phyloP scores from a whole-genome alignment of 2,888 invertebrate species.

The Eupithecia centaureata region DNA sequence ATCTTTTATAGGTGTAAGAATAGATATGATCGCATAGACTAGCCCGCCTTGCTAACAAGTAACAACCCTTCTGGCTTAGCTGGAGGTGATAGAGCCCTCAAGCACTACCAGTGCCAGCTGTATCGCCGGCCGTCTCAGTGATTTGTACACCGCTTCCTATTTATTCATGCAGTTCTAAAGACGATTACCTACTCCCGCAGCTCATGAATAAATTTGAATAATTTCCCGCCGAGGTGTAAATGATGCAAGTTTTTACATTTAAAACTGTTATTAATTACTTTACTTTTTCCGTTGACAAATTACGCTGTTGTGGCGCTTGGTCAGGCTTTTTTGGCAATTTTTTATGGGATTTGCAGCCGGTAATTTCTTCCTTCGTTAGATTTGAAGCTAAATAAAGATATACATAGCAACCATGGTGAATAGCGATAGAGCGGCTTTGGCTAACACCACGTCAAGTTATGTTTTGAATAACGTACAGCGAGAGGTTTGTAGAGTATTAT shows the following conservation, averaged over 20 bases:
- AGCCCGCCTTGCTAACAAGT: neutral
- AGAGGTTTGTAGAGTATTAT: slow-evolving; percentile 31
- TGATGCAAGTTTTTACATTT: slow-evolving; percentile 81
- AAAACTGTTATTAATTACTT: slow-evolving; percentile 76
- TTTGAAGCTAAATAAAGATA: too few species aligned
- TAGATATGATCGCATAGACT: too few species aligned
- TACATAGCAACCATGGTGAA: too few species aligned
- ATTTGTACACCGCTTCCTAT: slow-evolving; percentile 77
- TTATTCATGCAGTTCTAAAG: slow-evolving; percentile 78
- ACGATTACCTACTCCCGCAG: slow-evolving; percentile 76
- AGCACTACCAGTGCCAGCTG: slow-evolving; percentile 22
- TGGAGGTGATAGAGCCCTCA: slow-evolving; percentile 24
- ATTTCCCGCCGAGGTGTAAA: slow-evolving; percentile 77
- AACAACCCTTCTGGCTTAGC: neutral
- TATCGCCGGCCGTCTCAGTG: slow-evolving; percentile 60
- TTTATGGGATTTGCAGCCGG: slow-evolving; percentile 16
- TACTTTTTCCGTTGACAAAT: slow-evolving; percentile 65
- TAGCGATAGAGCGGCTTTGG: too few species aligned
- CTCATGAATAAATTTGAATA: slow-evolving; percentile 82
- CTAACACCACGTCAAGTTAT: slow-evolving; percentile 22
- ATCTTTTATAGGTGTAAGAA: too few species aligned
- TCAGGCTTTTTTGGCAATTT: slow-evolving; percentile 25
- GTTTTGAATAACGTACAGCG: slow-evolving; percentile 22
- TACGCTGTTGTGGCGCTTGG: slow-evolving; percentile 45
- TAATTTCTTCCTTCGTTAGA: neutral